These are phyloP conservation scores for Helicoverpa armigera DNA, from an alignment of 1,140 invertebrate genomes.

Conservation along the genomic window DNA sequence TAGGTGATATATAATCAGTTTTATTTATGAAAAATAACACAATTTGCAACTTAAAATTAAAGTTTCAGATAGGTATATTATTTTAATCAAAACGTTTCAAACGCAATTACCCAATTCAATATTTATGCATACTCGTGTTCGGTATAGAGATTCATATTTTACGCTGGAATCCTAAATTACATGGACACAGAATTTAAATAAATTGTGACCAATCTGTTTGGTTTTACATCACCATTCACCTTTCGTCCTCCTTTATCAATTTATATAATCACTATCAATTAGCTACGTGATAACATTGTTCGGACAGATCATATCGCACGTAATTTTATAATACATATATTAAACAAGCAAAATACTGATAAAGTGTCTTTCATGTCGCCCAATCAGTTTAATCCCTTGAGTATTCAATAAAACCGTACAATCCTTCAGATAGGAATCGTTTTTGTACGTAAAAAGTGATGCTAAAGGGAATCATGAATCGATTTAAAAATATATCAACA, in stretches of 20 bases:
- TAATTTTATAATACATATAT: slow-evolving; percentile 1
- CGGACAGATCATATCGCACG: not conserved
- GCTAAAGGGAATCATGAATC: not conserved
- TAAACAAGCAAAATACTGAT: not conserved
- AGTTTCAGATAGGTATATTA: too few species aligned
- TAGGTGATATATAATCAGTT: too few species aligned
- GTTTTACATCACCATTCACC: not conserved
- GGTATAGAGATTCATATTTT: not conserved
- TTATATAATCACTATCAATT: slow-evolving; percentile 17
- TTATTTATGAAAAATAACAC: too few species aligned
- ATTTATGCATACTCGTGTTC: too few species aligned
- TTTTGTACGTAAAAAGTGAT: not conserved
- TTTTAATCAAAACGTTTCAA: too few species aligned
- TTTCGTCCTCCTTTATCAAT: slow-evolving; percentile 7
- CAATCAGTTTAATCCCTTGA: not conserved
- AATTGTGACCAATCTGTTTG: not conserved
- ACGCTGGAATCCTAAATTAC: not conserved
- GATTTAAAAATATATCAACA: slow-evolving; percentile 42
- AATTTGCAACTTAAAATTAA: too few species aligned
- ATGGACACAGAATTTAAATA: too few species aligned
- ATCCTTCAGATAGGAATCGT: too few species aligned
- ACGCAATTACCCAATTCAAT: too few species aligned
- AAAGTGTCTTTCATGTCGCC: not conserved
- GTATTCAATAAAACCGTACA: not conserved
- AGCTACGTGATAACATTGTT: not conserved